Evolutionary conservation across 2,113 vertebrate species (phyloP), one percentile per base, ranked within the genome.

Genomic region (Turnix velox): DNA sequence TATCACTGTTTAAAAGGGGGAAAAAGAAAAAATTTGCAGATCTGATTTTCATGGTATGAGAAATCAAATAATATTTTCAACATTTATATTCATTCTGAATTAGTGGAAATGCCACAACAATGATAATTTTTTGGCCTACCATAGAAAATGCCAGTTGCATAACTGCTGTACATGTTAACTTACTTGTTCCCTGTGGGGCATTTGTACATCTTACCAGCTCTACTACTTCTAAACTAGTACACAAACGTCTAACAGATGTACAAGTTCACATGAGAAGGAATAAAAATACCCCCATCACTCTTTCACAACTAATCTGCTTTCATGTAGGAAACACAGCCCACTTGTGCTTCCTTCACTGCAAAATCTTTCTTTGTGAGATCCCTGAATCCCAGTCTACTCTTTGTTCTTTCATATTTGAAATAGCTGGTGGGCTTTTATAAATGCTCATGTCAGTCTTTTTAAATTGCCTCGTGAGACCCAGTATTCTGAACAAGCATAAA

Each of bases 171-270:
- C 62, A 69, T 37, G 39, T 91, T 94, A 89, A 76, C 58, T 79
- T 85, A 58, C 46, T 95, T 84, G 22, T 77, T 93, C 49, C 51
- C 54, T 85, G 84, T 85, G 43, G 67, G 74, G 67, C 79, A 82
- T 93, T 94, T 91, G 67, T 88, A 59, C 37, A 67, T 69, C 63
- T 87, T 92, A 92, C 61, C 39, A 87, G 46, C 66, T 93, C 62
- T 87, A 78, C 57, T 87, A 33, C 86, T 94, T 88, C 78, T n/a
- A 93, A 96, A 65, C 73, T 79, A 73, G 69, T 75, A 92, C 62
- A 93, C 77, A 95, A 92, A 93, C 14, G 4, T 87, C 77, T 92
- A 96, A 92, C 94, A 96, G 91, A 94, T 93, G 94, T 95, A 91
- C 19, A 65, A 94, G 62, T 91, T 92, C 87, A 89, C 82, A 93